Conservation (phyloP, 2,113 vertebrate genomes). For the Pelodiscus sinensis region DNA sequence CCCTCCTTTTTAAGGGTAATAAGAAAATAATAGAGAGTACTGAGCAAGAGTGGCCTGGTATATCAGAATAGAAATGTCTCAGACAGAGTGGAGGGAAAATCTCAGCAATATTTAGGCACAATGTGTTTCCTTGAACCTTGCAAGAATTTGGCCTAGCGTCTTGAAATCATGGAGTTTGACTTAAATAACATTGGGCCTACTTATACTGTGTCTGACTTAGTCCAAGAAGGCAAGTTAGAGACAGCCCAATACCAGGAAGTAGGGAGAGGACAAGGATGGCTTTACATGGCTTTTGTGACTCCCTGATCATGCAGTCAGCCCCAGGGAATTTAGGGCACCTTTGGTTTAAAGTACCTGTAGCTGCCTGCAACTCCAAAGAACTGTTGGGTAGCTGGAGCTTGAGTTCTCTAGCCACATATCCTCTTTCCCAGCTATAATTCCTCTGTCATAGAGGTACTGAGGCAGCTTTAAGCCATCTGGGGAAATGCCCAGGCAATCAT, state of each 20-base stretch:
- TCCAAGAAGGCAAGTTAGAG: not conserved
- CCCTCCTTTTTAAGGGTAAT: not conserved
- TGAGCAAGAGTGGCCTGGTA: not conserved
- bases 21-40: not conserved
- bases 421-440: not conserved
- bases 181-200: not conserved
- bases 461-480: not conserved
- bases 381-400: not conserved
- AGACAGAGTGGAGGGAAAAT: not conserved
- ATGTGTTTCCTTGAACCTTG: not conserved
- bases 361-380: not conserved
- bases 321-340: not conserved
- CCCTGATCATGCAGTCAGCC: not conserved
- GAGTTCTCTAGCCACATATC: not conserved
- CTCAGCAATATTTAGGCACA: not conserved
- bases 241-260: not conserved
- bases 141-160: not conserved
- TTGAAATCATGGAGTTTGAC: not conserved
- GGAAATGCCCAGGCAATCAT: not conserved
- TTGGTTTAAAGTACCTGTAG: not conserved
- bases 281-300: rapidly evolving
- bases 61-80: not conserved
- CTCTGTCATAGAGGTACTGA: not conserved
- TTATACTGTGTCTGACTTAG: not conserved
- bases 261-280: not conserved